Conservation (phyloP, 2,888 invertebrate genomes). For the Alcis repandata region DNA sequence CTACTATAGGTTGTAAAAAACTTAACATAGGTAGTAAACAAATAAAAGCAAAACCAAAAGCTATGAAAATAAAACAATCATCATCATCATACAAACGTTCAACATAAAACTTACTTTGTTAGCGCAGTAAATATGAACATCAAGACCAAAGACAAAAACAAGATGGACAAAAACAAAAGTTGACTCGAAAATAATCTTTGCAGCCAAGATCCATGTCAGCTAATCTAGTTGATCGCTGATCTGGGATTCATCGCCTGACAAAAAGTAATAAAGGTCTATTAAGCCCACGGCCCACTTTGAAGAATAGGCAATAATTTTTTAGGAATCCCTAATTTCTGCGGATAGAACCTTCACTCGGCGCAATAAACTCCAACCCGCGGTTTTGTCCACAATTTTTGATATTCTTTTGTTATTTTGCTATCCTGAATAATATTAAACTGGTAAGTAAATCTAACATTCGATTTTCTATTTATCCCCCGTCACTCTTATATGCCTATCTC, state of each 20-base stretch:
- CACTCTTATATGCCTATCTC: not conserved
- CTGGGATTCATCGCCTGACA: slow-evolving; percentile 27
- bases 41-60: too few relatives aligned
- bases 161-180: too few relatives aligned
- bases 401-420: not conserved
- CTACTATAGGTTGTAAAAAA: too few relatives aligned
- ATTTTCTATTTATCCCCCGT: not conserved
- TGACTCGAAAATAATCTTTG: slow-evolving; percentile 7
- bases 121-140: not conserved
- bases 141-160: not conserved
- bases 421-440: not conserved
- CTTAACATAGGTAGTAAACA: too few relatives aligned
- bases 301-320: slow-evolving; percentile 27
- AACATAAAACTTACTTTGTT: too few relatives aligned
- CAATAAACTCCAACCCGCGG: slow-evolving; percentile 10
- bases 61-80: too few relatives aligned
- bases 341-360: slow-evolving; percentile 12
- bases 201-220: slow-evolving; percentile 2
- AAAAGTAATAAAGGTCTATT: slow-evolving; percentile 29
- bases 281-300: slow-evolving; percentile 18
- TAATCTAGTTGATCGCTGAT: slow-evolving; percentile 20
- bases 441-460: not conserved
- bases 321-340: slow-evolving; percentile 18
- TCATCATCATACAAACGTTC: too few relatives aligned
- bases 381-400: slow-evolving; percentile 6